Percentiles rank a stretch among this genome's conserved stretches.
These are phyloP conservation scores for Hestina assimilis DNA, from an alignment of 1,140 invertebrate genomes.

Conservation along the genomic window DNA sequence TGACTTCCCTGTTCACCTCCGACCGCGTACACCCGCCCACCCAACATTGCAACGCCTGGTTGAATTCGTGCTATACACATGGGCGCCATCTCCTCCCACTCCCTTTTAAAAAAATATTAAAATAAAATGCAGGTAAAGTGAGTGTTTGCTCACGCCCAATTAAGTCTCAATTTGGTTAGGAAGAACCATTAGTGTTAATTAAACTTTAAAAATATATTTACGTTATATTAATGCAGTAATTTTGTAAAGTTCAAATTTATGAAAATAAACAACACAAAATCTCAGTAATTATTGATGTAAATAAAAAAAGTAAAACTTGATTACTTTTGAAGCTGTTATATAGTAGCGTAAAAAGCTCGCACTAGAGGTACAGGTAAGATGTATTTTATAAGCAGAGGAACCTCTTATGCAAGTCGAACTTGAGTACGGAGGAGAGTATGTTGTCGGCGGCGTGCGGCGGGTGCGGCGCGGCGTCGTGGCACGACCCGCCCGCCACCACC, in stretches of 20 bases:
- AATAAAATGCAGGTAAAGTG: too few species aligned
- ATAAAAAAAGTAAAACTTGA: too few species aligned
- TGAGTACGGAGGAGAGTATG: conserved; percentile 87
- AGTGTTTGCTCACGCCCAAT: too few species aligned
- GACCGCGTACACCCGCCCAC: conserved; percentile 93
- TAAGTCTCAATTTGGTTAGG: too few species aligned
- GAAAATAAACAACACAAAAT: too few species aligned
- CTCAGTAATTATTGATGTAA: too few species aligned
- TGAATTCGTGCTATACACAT: conserved; percentile 93
- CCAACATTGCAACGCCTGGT: conserved; percentile 92
- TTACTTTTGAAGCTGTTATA: too few species aligned
- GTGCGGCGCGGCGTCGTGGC: conserved; percentile 84
- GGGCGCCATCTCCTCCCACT: conserved; percentile 88
- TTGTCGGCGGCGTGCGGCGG: conserved; percentile 81
- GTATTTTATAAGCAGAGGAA: conserved; percentile 38
- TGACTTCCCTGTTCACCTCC: conserved; percentile 95
- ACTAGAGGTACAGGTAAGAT: neutral
- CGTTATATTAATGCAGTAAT: too few species aligned
- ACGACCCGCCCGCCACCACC: conserved; percentile 93
- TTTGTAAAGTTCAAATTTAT: too few species aligned
- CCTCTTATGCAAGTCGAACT: conserved; percentile 89
- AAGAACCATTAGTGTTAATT: too few species aligned
- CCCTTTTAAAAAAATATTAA: conserved; percentile 73
- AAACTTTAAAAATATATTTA: too few species aligned
- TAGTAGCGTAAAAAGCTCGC: too few species aligned